A percentile compares a stretch with the other conserved stretches of the same genome.
These are phyloP conservation scores for Melanchra persicariae DNA, from an alignment of 2,888 invertebrate genomes.

Conservation along the genomic window DNA sequence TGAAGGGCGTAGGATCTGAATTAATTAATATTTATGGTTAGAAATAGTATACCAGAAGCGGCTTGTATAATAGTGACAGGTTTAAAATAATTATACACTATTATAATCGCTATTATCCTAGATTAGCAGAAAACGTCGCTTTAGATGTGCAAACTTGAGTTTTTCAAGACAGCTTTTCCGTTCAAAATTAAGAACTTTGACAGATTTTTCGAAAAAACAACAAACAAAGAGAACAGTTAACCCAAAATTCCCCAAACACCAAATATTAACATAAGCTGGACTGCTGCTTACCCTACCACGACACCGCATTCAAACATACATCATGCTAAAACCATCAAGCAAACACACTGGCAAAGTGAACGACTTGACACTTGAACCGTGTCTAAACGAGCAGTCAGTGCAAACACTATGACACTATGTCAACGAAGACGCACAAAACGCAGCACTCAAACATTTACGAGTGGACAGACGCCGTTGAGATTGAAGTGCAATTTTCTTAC, in stretches of 20 bases:
- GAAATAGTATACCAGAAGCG: neutral
- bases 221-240: neutral
- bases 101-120: neutral
- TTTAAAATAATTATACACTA: neutral
- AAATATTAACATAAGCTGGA: constrained; percentile 31
- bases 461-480: constrained; percentile 50
- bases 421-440: constrained; percentile 59
- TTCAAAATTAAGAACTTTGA: neutral
- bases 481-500: constrained; percentile 50
- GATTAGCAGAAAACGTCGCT: neutral
- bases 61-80: neutral
- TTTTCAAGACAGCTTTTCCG: neutral
- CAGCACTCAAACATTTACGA: constrained; percentile 59
- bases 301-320: constrained; percentile 31
- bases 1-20: neutral
- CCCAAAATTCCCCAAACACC: neutral
- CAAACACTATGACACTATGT: constrained; percentile 63
- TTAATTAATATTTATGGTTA: neutral
- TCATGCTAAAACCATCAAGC: constrained; percentile 48
- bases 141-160: neutral
- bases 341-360: constrained; percentile 52
- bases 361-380: constrained; percentile 67
- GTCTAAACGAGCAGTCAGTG: constrained; percentile 64
- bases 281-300: constrained; percentile 28
- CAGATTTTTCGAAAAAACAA: neutral